These are phyloP conservation scores for Parthenolecanium corni DNA, from an alignment of 2,888 invertebrate species.

Conservation along the genomic window DNA sequence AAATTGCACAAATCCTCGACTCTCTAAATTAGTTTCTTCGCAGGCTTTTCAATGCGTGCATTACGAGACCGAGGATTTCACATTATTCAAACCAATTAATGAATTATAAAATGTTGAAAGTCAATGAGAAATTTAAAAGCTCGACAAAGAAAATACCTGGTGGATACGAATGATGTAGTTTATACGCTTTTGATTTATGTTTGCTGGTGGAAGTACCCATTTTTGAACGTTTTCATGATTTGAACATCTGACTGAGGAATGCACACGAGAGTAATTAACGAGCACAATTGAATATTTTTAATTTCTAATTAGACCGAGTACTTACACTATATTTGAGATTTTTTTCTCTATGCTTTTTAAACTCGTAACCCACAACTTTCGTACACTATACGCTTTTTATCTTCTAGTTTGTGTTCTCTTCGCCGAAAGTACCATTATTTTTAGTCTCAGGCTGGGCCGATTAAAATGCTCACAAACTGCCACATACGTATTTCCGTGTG, in stretches of 20 bases:
- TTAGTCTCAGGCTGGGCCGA: background rate
- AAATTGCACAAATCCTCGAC: too few relatives aligned
- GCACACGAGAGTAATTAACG: conserved; percentile 20
- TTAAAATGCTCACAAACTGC: background rate
- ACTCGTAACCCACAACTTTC: conserved; percentile 7
- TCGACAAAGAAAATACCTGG: conserved; percentile 17
- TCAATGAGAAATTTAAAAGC: too few relatives aligned
- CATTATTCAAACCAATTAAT: too few relatives aligned
- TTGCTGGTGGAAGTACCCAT: conserved; percentile 26
- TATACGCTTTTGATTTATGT: conserved; percentile 23
- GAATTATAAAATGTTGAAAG: too few relatives aligned
- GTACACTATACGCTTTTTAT: conserved; percentile 7
- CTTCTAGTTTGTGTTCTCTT: background rate
- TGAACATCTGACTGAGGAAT: background rate
- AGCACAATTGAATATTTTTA: too few relatives aligned
- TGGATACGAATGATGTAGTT: conserved; percentile 16
- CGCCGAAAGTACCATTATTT: background rate
- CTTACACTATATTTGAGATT: conserved; percentile 14
- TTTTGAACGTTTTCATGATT: conserved; percentile 21
- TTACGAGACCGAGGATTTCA: too few relatives aligned
- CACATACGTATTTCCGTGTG: background rate
- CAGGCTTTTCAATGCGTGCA: too few relatives aligned
- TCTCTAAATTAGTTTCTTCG: too few relatives aligned
- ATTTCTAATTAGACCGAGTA: conserved; percentile 14
- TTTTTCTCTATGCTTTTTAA: conserved; percentile 5